Percentiles rank a stretch among this genome's conserved stretches.
Conservation (phyloP, 2,797 vertebrate species). For the Gouania willdenowi region DNA sequence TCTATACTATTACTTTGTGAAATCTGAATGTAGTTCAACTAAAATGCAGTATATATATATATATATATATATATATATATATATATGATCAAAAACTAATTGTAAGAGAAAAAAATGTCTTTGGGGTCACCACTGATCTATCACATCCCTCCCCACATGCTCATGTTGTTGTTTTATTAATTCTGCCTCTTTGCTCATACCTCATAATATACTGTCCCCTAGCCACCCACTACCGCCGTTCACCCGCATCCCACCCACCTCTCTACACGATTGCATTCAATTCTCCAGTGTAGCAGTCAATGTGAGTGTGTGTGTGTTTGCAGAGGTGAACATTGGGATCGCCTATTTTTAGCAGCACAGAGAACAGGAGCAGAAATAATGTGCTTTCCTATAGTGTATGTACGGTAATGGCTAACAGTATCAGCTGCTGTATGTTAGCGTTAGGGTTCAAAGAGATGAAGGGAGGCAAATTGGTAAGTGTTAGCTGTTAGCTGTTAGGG, state of each 20-base stretch:
- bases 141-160: slow-evolving; percentile 28
- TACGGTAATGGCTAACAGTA: slow-evolving; percentile 47
- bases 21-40: no score
- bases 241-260: slow-evolving; percentile 9
- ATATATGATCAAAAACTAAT: no score
- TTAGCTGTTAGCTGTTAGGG: slow-evolving; percentile 5
- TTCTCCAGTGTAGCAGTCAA: slow-evolving; percentile 28
- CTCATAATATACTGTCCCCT: slow-evolving; percentile 32
- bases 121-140: no score
- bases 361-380: slow-evolving; percentile 46
- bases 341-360: slow-evolving; percentile 60
- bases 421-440: slow-evolving; percentile 14
- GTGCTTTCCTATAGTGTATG: slow-evolving; percentile 40
- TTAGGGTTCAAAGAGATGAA: slow-evolving; percentile 23
- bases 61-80: no score
- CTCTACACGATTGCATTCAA: slow-evolving; percentile 33
- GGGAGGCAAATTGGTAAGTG: not conserved
- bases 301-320: slow-evolving; percentile 4
- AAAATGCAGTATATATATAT: no score
- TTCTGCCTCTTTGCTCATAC: slow-evolving; percentile 23
- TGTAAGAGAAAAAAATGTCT: no score
- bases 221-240: not conserved
- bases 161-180: slow-evolving; percentile 7
- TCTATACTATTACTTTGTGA: no score
- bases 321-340: slow-evolving; percentile 55